Percentiles rank a stretch among this genome's conserved stretches.
phyloP scores from a whole-genome alignment of 2,113 vertebrate species.

The Pygathrix nemaeus region DNA sequence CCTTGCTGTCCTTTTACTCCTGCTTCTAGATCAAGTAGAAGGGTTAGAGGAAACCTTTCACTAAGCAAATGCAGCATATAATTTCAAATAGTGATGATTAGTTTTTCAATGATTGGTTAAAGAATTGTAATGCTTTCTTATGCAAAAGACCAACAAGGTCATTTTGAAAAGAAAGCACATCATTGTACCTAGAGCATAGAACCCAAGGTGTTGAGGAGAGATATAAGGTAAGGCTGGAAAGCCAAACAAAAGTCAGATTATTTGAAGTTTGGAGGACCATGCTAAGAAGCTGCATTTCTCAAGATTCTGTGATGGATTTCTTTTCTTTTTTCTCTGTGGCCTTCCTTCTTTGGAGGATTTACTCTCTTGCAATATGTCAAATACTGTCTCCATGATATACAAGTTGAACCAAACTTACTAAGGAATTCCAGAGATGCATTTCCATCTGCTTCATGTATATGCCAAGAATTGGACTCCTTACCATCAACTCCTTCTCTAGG shows the following conservation, averaged over 20 bases:
- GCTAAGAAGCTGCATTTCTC: background rate
- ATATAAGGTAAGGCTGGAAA: background rate
- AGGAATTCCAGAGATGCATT: background rate
- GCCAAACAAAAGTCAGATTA: background rate
- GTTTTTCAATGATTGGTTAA: background rate
- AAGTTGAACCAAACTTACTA: background rate
- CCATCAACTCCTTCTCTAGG: background rate
- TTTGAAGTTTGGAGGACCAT: background rate
- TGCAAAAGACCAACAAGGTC: background rate
- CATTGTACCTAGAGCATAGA: background rate
- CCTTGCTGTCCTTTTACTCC: background rate
- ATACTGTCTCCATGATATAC: background rate
- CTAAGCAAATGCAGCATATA: background rate
- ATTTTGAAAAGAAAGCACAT: background rate
- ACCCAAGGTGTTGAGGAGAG: background rate
- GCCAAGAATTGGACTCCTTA: background rate
- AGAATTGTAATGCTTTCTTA: background rate
- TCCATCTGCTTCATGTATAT: background rate
- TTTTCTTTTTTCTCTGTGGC: background rate
- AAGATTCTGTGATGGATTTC: background rate
- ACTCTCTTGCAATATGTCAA: background rate
- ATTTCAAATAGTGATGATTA: background rate
- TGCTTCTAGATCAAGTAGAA: background rate
- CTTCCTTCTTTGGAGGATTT: background rate
- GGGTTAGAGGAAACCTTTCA: background rate